Conservation (phyloP, 2,113 vertebrate genomes). For the Lasiurus borealis region DNA sequence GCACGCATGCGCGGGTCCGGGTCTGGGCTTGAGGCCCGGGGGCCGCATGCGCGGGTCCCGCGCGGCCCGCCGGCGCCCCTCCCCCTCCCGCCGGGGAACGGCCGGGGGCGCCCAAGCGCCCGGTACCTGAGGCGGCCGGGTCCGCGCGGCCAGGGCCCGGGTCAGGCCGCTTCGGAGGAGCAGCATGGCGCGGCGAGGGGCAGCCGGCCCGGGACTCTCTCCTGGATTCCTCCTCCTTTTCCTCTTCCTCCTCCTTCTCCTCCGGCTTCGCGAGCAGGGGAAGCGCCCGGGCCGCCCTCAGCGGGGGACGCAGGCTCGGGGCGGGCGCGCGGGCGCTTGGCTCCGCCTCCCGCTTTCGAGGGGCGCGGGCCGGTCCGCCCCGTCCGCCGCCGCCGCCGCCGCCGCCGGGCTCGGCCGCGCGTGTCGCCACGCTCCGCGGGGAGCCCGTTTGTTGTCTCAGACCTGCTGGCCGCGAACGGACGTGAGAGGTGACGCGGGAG, state of each 20-base stretch:
- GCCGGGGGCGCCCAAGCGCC: rapidly evolving
- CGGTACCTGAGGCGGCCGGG: neutral
- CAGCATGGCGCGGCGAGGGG: conserved; percentile 12
- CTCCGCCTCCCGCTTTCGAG: neutral
- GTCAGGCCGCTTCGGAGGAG: neutral
- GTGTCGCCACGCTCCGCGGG: rapidly evolving
- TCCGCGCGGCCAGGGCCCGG: neutral
- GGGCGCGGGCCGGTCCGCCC: neutral
- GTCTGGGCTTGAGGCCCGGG: rapidly evolving
- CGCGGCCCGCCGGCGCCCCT: rapidly evolving
- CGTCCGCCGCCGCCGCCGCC: too few species aligned
- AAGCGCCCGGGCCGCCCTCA: rapidly evolving
- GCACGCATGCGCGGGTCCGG: neutral
- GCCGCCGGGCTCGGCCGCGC: too few species aligned
- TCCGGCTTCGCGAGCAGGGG: rapidly evolving
- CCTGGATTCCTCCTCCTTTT: too few species aligned
- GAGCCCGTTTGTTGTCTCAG: neutral
- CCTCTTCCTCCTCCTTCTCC: rapidly evolving
- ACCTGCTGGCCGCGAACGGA: rapidly evolving
- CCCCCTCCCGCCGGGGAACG: rapidly evolving
- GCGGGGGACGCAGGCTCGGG: neutral
- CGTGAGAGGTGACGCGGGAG: neutral
- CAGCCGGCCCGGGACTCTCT: rapidly evolving
- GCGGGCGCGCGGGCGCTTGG: neutral
- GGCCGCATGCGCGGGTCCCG: neutral